Conservation (phyloP, 2,797 vertebrate genomes). For the Oreonectes daqikongensis region DNA sequence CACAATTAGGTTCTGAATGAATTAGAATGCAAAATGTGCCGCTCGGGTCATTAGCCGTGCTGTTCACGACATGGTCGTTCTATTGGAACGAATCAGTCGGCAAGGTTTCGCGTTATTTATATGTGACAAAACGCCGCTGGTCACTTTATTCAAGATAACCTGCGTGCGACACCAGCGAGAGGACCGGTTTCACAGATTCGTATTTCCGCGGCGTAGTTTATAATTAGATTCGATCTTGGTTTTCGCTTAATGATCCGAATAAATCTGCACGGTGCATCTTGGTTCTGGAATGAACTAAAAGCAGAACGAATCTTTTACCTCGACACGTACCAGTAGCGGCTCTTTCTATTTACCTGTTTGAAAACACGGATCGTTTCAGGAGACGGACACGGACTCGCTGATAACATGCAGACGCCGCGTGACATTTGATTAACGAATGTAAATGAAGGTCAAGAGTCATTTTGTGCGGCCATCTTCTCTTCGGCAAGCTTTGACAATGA, state of each 20-base stretch:
- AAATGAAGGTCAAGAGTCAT: conserved; percentile 58
- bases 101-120: conserved; percentile 41
- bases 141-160: conserved; percentile 35
- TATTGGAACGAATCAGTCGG: conserved; percentile 33
- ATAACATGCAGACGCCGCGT: conserved; percentile 41
- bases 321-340: conserved; percentile 1
- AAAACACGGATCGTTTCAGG: conserved; percentile 35
- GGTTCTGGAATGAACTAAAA: neutral
- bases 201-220: conserved; percentile 16
- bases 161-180: neutral
- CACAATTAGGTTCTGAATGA: conserved; percentile 56
- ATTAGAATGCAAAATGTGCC: conserved; percentile 49
- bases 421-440: conserved; percentile 60
- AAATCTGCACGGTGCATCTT: conserved; percentile 31
- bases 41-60: conserved; percentile 46
- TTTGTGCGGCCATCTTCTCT: conserved; percentile 51
- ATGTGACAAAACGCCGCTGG: conserved; percentile 34
- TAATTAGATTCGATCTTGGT: conserved; percentile 36
- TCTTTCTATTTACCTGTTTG: conserved; percentile 46
- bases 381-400: conserved; percentile 25
- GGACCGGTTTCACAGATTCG: conserved; percentile 1
- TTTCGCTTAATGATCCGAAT: conserved; percentile 40
- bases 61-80: conserved; percentile 37
- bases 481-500: conserved; percentile 37
- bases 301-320: neutral